Base-by-base conservation (phyloP, 2,797 vertebrate genomes). In the Gouania willdenowi region DNA sequence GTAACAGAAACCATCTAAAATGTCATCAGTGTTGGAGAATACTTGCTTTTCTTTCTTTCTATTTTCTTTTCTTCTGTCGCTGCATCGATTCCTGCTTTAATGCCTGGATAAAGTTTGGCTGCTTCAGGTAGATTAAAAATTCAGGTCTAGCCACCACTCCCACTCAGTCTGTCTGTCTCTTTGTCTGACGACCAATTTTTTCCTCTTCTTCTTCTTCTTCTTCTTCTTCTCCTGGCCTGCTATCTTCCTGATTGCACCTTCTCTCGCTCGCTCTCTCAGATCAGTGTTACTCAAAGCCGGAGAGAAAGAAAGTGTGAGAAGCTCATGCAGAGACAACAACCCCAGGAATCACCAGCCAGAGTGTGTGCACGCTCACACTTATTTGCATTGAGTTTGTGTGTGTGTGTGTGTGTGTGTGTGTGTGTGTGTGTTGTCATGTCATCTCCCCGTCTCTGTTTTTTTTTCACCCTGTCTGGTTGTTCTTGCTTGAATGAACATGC, bases 261-360 rank as follows among this genome's bases (percentile, higher is more conserved):
- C 4, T 27, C 38, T 43, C 16, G 27, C 14, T 24, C 44, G 36
- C 57, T 38, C 49, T 46, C 41, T 77, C 75, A 66, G 66, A 82
- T 84, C 77, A 38, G 59, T 70, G 67, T 43, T 70, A 51, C 71
- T 68, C 67, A 50, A 46, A 68, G 67, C 27, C 27, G 36, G 43
- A 24, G 42, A 70, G 42, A 54, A 61, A 59, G 62, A 61, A 71
- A 66, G 77, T 75, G 74, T 71, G 72, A 80, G 78, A 72, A 75
- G 63, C 71, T 76, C 60, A 56, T 26, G 65, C 52, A 69, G 65
- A 28, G 70, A 65, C 52, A 78, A 72, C 57, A 65, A 75, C 69
- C 72, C 62, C 50, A 52, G 70, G 74, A 80, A 75, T 66, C 63
- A 61, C 51, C 69, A 57, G 66, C 69, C 63, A 75, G 63, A 60